These are phyloP conservation scores for Agapornis roseicollis DNA, from an alignment of 2,113 vertebrate genomes.

Conservation along the genomic window DNA sequence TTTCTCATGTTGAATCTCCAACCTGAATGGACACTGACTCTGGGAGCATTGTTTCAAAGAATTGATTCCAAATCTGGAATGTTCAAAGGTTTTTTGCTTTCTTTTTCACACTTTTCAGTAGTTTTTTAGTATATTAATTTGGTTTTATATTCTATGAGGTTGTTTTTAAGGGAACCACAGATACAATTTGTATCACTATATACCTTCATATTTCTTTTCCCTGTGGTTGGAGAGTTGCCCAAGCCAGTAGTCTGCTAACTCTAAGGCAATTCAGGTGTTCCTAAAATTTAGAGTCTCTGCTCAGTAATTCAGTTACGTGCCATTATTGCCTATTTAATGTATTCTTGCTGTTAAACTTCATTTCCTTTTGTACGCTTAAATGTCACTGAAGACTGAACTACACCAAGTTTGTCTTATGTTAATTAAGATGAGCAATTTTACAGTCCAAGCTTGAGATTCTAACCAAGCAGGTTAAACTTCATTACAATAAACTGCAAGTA, in stretches of 20 bases:
- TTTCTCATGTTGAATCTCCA: neutral
- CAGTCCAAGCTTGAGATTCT: neutral
- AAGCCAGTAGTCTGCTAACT: neutral
- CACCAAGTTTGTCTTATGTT: neutral
- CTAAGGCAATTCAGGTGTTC: neutral
- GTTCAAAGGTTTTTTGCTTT: neutral
- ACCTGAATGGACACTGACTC: neutral
- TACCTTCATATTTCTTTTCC: neutral
- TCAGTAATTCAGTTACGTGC: constrained; percentile 13
- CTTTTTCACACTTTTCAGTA: neutral
- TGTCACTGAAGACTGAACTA: constrained; percentile 5
- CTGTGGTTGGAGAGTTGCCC: neutral
- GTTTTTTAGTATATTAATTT: neutral
- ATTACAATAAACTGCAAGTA: neutral
- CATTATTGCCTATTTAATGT: constrained; percentile 22
- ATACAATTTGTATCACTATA: neutral
- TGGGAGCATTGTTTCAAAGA: neutral
- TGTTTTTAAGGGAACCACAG: neutral
- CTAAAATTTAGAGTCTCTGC: neutral
- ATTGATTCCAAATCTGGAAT: neutral
- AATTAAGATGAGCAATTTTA: neutral
- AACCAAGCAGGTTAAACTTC: neutral
- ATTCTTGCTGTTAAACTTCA: constrained; percentile 32
- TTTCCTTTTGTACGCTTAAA: constrained; percentile 14
- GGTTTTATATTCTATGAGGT: fast-evolving